A percentile compares a stretch with the other conserved stretches of the same genome.
Evolutionary conservation across 2,113 vertebrate species (phyloP).

Genomic region (Pycnonotus jocosus): DNA sequence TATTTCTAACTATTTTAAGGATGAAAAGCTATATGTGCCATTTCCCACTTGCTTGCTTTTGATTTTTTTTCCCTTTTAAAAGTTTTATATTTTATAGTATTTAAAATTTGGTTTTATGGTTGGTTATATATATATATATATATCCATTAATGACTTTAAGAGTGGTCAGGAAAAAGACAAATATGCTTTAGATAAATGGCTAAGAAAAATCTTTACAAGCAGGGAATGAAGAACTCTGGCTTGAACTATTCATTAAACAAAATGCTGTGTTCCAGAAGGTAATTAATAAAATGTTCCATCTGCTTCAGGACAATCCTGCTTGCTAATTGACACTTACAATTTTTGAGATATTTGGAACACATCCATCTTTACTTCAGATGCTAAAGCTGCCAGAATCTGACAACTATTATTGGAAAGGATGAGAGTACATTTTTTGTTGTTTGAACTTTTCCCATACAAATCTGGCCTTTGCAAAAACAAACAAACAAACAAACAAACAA

Average conservation of each 20-base stretch:
- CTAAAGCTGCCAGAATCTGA: neutral
- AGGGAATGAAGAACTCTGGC: neutral
- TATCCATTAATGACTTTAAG: neutral
- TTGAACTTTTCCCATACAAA: neutral
- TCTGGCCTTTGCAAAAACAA: neutral
- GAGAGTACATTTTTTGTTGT: neutral
- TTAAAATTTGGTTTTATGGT: neutral
- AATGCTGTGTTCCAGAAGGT: neutral
- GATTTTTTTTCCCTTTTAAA: neutral
- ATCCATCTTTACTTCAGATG: neutral
- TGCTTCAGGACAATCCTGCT: neutral
- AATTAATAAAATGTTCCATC: neutral
- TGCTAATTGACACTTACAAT: neutral
- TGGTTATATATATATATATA: neutral
- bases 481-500: neutral
- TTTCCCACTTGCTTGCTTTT: neutral
- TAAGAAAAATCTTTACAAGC: neutral
- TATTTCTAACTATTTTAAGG: neutral
- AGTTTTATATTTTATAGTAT: neutral
- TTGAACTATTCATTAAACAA: neutral
- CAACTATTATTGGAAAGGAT: neutral
- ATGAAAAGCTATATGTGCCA: neutral
- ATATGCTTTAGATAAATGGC: neutral
- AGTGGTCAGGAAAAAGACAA: neutral
- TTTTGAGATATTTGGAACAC: neutral